Evolutionary conservation across 2,113 vertebrate species (phyloP).

Genomic region (Scomber scombrus): DNA sequence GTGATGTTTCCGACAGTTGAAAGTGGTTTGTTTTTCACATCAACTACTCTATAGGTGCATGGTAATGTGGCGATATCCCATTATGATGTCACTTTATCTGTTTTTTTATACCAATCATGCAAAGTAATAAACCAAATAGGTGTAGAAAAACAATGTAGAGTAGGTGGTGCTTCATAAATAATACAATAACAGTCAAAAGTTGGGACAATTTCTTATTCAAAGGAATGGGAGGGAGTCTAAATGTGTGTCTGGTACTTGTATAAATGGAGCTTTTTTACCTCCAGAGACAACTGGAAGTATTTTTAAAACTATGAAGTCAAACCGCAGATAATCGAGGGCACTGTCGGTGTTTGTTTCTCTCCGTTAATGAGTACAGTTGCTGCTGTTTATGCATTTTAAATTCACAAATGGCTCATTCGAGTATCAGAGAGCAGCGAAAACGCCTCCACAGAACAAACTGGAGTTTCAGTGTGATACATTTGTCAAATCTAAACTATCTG

Average conservation of each 20-base stretch:
- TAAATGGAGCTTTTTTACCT: background rate
- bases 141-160: background rate
- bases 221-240: too few species aligned
- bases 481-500: too few species aligned
- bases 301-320: background rate
- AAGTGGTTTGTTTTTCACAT: background rate
- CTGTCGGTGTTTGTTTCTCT: background rate
- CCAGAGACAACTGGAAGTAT: background rate
- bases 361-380: constrained; percentile 18
- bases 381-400: background rate
- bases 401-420: constrained; percentile 15
- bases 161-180: constrained; percentile 9
- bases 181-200: background rate
- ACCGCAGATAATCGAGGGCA: background rate
- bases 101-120: background rate
- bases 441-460: background rate
- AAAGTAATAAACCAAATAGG: background rate
- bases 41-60: background rate
- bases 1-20: background rate
- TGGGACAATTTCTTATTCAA: too few species aligned
- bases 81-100: background rate
- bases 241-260: too few species aligned
- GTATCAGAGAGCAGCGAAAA: background rate
- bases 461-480: background rate
- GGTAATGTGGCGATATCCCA: too few species aligned